A percentile compares a stretch with the other conserved stretches of the same genome.
These are phyloP conservation scores for Drosophila mayaguana DNA, from an alignment of 2,888 invertebrate genomes.

Conservation along the genomic window DNA sequence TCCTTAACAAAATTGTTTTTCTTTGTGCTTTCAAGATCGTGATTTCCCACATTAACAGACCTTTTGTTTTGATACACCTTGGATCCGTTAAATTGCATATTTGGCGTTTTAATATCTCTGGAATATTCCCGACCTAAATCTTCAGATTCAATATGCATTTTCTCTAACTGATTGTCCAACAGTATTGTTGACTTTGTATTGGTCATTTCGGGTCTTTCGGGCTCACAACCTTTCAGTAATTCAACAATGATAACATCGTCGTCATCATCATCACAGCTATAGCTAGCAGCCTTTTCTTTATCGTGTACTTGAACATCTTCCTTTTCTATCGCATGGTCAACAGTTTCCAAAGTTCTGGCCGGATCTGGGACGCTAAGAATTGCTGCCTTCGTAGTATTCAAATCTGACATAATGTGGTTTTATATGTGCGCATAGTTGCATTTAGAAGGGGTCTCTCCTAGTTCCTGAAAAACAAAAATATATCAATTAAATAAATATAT, in stretches of 20 bases:
- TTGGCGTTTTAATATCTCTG: background rate
- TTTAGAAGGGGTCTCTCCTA: constrained; percentile 1
- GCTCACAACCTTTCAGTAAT: constrained; percentile 59
- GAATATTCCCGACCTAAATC: background rate
- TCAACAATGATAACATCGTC: constrained; percentile 43
- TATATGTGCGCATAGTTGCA: constrained; percentile 24
- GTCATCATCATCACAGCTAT: constrained; percentile 40
- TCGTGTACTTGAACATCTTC: constrained; percentile 1
- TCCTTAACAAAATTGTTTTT: background rate
- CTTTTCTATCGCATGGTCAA: constrained; percentile 9
- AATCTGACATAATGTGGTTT: constrained; percentile 36
- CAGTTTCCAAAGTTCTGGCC: constrained; percentile 4
- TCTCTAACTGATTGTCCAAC: constrained; percentile 39
- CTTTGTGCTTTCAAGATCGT: background rate
- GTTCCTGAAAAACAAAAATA: constrained; percentile 1
- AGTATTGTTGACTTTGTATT: constrained; percentile 14
- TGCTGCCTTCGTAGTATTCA: constrained; percentile 14
- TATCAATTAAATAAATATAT: background rate
- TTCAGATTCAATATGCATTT: constrained; percentile 41
- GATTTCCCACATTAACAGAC: background rate
- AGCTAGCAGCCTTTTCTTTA: constrained; percentile 10
- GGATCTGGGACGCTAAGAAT: background rate
- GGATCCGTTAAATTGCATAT: background rate
- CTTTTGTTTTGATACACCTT: constrained; percentile 4
- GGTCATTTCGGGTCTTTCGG: constrained; percentile 15